phyloP scores from a whole-genome alignment of 2,113 vertebrate species.

The zebrafish (Danio rerio) region GRCz12tu NC_133185.1:26752501-26753000 shows the following conservation, averaged over 20 bases:
- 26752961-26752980: slow-evolving; percentile 35
- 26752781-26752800: slow-evolving; percentile 19
- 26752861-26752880: not conserved
- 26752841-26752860: not conserved
- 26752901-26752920: slow-evolving; percentile 24
- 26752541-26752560: slow-evolving; percentile 61
- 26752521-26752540: slow-evolving; percentile 52
- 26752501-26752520: slow-evolving; percentile 35
- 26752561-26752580: slow-evolving; percentile 56
- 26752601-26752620: slow-evolving; percentile 53
- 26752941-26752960: slow-evolving; percentile 30
- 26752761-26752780: not conserved
- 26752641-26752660: slow-evolving; percentile 47
- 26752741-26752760: slow-evolving; percentile 34
- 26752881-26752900: slow-evolving; percentile 12
- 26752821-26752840: too few species aligned
- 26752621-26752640: slow-evolving; percentile 48
- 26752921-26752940: slow-evolving; percentile 3
- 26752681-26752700: slow-evolving; percentile 64
- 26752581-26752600: slow-evolving; percentile 66
- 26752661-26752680: slow-evolving; percentile 57
- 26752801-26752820: not conserved
- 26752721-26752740: slow-evolving; percentile 68
- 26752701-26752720: slow-evolving; percentile 56
- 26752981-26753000: slow-evolving; percentile 37